Percentiles rank a stretch among this genome's conserved stretches.
Conservation (phyloP, 2,113 vertebrate genomes). For the Cacatua alba region DNA sequence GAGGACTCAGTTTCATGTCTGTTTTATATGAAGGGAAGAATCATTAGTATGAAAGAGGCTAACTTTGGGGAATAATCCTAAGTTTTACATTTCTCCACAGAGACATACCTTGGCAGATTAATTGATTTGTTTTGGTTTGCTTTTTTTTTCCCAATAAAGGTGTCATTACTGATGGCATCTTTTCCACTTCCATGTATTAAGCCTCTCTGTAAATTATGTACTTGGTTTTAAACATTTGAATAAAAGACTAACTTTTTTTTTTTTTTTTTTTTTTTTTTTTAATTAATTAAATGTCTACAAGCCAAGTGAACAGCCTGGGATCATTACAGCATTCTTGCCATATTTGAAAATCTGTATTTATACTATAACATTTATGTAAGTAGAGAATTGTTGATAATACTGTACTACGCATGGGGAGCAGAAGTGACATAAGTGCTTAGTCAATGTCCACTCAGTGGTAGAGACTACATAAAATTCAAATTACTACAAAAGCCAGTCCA, state of each 20-base stretch:
- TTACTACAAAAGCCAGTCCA: background rate
- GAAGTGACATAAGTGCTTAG: background rate
- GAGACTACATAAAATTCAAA: background rate
- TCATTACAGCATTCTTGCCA: background rate
- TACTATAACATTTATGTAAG: background rate
- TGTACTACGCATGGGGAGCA: background rate
- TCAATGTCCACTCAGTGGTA: background rate
- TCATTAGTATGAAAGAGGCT: background rate
- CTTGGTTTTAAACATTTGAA: background rate
- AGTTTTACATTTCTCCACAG: background rate
- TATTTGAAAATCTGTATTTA: background rate
- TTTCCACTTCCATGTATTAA: background rate
- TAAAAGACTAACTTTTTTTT: background rate
- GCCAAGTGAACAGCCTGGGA: background rate
- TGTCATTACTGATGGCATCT: background rate
- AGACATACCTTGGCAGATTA: background rate
- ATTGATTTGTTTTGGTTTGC: background rate
- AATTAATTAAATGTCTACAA: background rate
- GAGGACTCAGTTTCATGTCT: background rate
- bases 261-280: background rate
- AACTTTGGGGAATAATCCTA: background rate
- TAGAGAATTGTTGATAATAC: background rate
- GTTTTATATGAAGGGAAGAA: background rate
- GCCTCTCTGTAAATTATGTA: background rate
- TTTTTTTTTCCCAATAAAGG: background rate